Evolutionary conservation across 2,797 vertebrate species (phyloP).

Genomic region (Sphenodon punctatus): DNA sequence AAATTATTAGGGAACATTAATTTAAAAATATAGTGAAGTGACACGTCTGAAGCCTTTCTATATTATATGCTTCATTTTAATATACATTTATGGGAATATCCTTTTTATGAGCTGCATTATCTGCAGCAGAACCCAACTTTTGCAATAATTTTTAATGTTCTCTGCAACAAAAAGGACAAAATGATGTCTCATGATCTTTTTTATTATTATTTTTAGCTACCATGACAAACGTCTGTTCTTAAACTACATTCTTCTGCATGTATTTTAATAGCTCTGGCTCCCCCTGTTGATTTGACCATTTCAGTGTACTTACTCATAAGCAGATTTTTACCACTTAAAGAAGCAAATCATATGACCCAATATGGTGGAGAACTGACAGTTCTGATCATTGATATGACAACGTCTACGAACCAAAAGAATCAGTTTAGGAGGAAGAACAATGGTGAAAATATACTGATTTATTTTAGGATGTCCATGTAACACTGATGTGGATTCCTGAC

Average conservation of each 20-base stretch:
- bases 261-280: neutral
- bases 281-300: neutral
- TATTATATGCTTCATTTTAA: neutral
- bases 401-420: neutral
- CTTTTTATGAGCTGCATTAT: neutral
- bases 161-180: neutral
- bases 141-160: neutral
- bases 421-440: neutral
- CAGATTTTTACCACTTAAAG: neutral
- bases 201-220: neutral
- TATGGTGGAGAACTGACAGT: neutral
- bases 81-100: neutral
- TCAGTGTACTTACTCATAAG: neutral
- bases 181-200: neutral
- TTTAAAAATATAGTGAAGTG: neutral
- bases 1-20: neutral
- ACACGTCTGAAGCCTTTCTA: neutral
- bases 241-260: neutral
- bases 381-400: neutral
- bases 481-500: neutral
- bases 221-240: neutral
- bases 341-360: neutral
- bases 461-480: neutral
- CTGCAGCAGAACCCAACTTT: neutral
- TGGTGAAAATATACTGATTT: neutral